Conservation (phyloP, 2,113 vertebrate genomes). For the Vulpes vulpes region DNA sequence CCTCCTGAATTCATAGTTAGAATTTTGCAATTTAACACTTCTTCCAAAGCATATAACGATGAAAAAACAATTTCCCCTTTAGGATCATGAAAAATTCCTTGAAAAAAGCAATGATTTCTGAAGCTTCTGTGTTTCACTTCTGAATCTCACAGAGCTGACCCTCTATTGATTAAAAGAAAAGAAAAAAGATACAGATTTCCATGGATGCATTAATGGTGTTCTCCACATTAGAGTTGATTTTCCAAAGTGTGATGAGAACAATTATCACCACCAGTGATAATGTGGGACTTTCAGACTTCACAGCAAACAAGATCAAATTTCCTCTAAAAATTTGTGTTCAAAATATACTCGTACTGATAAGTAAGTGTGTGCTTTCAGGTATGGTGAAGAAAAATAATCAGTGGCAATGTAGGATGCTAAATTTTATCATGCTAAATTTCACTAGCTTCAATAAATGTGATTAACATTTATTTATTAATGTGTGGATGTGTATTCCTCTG, state of each 20-base stretch:
- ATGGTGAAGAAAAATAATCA: not conserved
- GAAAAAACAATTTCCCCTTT: not conserved
- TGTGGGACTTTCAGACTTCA: not conserved
- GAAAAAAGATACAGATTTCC: not conserved
- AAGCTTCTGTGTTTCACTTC: not conserved
- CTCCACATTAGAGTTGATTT: not conserved
- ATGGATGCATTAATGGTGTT: not conserved
- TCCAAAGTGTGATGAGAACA: not conserved
- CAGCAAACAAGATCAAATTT: not conserved
- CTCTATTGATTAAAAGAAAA: not conserved
- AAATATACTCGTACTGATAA: not conserved
- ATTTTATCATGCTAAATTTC: not conserved
- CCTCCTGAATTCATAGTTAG: not conserved
- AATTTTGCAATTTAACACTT: not conserved
- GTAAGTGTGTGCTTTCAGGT: not conserved
- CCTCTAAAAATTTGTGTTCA: not conserved
- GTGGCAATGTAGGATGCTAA: not conserved
- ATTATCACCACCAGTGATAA: not conserved
- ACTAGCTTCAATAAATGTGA: not conserved
- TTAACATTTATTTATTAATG: not conserved
- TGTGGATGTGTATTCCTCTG: not conserved
- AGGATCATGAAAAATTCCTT: not conserved
- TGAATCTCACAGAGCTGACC: not conserved
- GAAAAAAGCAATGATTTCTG: not conserved
- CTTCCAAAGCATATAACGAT: not conserved